Conservation (phyloP, 2,113 vertebrate genomes). For the Podarcis raffonei region DNA sequence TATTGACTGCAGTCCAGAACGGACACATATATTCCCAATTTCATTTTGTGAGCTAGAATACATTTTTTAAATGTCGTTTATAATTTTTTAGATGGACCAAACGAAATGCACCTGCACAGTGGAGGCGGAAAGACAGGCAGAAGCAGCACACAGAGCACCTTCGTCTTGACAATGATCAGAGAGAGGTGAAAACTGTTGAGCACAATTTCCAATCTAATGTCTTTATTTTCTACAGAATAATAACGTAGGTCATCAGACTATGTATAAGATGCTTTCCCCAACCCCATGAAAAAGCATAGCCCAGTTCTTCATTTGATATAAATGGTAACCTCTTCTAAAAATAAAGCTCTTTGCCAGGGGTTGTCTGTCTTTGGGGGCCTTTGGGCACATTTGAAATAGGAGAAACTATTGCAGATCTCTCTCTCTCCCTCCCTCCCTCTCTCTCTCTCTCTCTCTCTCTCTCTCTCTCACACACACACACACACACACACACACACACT, state of each 20-base stretch:
- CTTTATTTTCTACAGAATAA: not conserved
- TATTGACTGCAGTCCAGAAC: not conserved
- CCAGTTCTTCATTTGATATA: not conserved
- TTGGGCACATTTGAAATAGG: too few relatives aligned
- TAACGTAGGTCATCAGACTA: constrained; percentile 14
- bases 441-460: too few relatives aligned
- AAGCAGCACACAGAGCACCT: constrained; percentile 97
- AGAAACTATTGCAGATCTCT: too few relatives aligned
- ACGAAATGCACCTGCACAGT: constrained; percentile 95
- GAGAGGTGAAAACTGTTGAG: constrained; percentile 84
- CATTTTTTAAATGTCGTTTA: constrained; percentile 13
- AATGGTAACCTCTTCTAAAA: constrained; percentile 19
- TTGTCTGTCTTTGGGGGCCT: too few relatives aligned
- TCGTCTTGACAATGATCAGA: constrained; percentile 96
- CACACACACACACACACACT: too few relatives aligned
- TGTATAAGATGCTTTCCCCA: not conserved
- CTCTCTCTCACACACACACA: too few relatives aligned
- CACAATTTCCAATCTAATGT: not conserved
- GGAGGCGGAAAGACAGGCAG: constrained; percentile 93
- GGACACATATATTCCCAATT: not conserved
- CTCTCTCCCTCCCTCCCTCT: too few relatives aligned
- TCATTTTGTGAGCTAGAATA: not conserved
- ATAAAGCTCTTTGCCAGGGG: not conserved
- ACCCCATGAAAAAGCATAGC: not conserved
- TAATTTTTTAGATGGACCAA: constrained; percentile 87